Evolutionary conservation across 2,888 invertebrate species (phyloP).

Genomic region (Nematopogon swammerdamellus): DNA sequence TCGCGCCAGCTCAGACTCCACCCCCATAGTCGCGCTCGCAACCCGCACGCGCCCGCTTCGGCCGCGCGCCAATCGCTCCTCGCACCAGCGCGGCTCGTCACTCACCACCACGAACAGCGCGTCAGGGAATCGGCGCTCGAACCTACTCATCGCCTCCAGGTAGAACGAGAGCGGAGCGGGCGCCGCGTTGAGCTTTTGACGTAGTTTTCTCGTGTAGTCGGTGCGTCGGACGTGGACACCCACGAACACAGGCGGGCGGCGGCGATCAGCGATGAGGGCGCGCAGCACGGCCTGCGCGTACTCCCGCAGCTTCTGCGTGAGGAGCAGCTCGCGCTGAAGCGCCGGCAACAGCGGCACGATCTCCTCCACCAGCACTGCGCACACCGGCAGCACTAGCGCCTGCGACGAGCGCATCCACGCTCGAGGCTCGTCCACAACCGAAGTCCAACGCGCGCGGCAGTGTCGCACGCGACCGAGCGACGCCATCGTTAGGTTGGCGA

Average conservation of each 20-base stretch:
- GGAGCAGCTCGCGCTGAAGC: constrained; percentile 51
- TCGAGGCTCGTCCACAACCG: constrained; percentile 43
- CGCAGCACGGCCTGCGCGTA: constrained; percentile 40
- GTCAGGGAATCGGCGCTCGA: constrained; percentile 28
- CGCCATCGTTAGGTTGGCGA: constrained; percentile 40
- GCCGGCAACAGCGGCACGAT: constrained; percentile 55
- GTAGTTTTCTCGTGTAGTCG: constrained; percentile 53
- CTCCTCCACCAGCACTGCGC: constrained; percentile 49
- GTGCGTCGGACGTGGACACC: constrained; percentile 56
- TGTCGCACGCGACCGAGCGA: constrained; percentile 51
- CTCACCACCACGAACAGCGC: constrained; percentile 39
- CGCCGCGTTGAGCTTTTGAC: constrained; percentile 39
- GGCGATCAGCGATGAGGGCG: constrained; percentile 16
- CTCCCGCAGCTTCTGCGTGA: constrained; percentile 38
- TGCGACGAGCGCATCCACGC: constrained; percentile 56
- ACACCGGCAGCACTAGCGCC: constrained; percentile 52
- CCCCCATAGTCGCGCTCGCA: constrained; percentile 24
- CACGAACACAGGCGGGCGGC: constrained; percentile 32
- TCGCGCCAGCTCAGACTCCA: constrained; percentile 6
- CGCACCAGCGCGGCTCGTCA: constrained; percentile 46
- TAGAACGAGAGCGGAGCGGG: constrained; percentile 34
- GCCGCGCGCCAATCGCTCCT: constrained; percentile 38
- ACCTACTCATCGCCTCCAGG: constrained; percentile 34
- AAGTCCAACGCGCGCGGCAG: constrained; percentile 42
- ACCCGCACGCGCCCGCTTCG: constrained; percentile 25